phyloP scores from a whole-genome alignment of 1,140 invertebrate genomes.

The Drosophila navojoa region DNA sequence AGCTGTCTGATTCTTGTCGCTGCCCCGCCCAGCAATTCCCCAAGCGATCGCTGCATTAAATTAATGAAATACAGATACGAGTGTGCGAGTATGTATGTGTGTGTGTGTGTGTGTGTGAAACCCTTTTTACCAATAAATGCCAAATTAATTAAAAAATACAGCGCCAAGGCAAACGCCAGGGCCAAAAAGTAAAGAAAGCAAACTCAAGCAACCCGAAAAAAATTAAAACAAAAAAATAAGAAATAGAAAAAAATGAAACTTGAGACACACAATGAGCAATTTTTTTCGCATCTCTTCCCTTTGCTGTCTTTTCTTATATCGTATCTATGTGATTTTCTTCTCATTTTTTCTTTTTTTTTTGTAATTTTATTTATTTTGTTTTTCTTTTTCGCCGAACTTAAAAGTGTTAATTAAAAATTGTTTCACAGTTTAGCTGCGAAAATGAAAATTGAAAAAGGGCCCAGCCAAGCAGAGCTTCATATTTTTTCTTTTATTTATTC shows the following conservation, averaged over 20 bases:
- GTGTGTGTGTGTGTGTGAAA: slow-evolving; percentile 19
- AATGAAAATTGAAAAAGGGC: slow-evolving; percentile 83
- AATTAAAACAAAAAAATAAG: slow-evolving; percentile 10
- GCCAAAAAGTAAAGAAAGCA: slow-evolving; percentile 62
- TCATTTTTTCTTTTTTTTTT: slow-evolving; percentile 1
- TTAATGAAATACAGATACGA: slow-evolving; percentile 65
- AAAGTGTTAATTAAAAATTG: slow-evolving; percentile 84
- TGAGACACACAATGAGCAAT: slow-evolving; percentile 73
- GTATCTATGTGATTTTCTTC: slow-evolving; percentile 38
- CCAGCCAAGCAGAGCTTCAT: slow-evolving; percentile 61
- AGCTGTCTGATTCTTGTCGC: slow-evolving; percentile 36
- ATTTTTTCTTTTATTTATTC: slow-evolving; percentile 21
- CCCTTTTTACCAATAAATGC: slow-evolving; percentile 82
- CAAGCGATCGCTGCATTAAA: slow-evolving; percentile 64
- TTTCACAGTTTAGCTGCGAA: slow-evolving; percentile 83
- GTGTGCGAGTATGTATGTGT: slow-evolving; percentile 5
- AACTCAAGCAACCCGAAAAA: slow-evolving; percentile 73
- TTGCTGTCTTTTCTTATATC: slow-evolving; percentile 52
- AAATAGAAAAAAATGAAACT: slow-evolving; percentile 46
- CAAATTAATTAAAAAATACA: slow-evolving; percentile 83
- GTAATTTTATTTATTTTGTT: slow-evolving; percentile 51
- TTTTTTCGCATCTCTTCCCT: slow-evolving; percentile 44
- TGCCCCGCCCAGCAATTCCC: slow-evolving; percentile 44
- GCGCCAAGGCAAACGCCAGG: slow-evolving; percentile 64
- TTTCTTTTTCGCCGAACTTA: slow-evolving; percentile 60